phyloP scores from a whole-genome alignment of 1,140 invertebrate genomes.

The Diabrotica virgifera region DNA sequence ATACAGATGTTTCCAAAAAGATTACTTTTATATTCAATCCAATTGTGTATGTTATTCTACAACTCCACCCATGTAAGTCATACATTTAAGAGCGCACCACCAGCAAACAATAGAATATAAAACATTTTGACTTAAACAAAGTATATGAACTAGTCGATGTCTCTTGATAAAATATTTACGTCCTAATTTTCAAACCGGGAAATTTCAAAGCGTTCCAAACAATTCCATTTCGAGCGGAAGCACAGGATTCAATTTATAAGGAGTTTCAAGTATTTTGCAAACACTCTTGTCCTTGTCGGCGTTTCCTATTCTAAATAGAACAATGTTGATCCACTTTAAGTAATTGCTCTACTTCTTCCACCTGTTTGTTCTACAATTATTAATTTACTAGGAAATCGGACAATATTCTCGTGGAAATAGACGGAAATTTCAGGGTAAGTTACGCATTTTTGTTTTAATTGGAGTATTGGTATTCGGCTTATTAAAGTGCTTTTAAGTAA shows the following conservation, averaged over 20 bases:
- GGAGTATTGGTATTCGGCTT: too few species aligned
- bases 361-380: constrained; percentile 1
- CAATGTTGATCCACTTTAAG: not conserved
- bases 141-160: not conserved
- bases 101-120: not conserved
- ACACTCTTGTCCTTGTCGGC: not conserved
- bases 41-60: too few species aligned
- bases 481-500: too few species aligned
- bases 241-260: not conserved
- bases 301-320: not conserved
- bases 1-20: too few species aligned
- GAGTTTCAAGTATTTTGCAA: constrained; percentile 1
- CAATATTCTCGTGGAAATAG: too few species aligned
- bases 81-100: too few species aligned
- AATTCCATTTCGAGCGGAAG: not conserved
- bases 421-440: too few species aligned
- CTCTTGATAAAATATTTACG: not conserved
- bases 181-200: not conserved
- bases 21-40: too few species aligned
- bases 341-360: not conserved
- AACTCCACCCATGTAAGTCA: too few species aligned
- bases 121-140: not conserved
- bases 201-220: not conserved
- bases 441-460: too few species aligned
- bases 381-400: not conserved